Evolutionary conservation across 2,888 invertebrate species (phyloP), one percentile per base, ranked within the genome.

Genomic region (Epirrita christyi): DNA sequence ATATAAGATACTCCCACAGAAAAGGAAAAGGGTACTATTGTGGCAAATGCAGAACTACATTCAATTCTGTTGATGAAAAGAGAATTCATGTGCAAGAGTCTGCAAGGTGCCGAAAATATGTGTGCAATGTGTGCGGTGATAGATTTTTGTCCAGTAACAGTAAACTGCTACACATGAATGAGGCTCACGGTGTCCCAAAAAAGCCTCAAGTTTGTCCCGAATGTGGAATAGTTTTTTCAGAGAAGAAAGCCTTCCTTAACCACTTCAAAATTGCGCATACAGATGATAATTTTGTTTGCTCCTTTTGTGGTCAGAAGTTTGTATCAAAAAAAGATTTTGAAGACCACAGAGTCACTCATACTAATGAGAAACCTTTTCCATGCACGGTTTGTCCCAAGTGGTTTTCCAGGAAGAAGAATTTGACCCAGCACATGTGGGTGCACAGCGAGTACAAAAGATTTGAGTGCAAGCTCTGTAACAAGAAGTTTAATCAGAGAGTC

Each of bases 281-380:
- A 0, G 84, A 87, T 43, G 86, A 89, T 11, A 84, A 83, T 32
- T 86, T 72, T 13, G 73, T 81, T 0, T 91, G 91, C 55, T 77
- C 86, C 0, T 85, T 82, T 51, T 91, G 91, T 37, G 88, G 86
- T 0, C 70, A 81, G 43, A 89, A 88, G 45, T 90, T 87, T 50
- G 81, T 80, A 6, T 81, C 85, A 0, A 83, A 85, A 65, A 75
- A 79, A 15, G 77, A 72, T 34, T 68, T 87, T 6, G 82, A 85
- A 15, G 86, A 92, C 9, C 93, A 93, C 59, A 83, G 85, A 49
- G 89, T 93, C 4, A 88, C 89, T 0, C 94, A 94, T 63, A 93
- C 93, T 4, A 88, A 90, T 63, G 93, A 93, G 55, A 93, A 91
- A 50, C 72, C 86, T 0, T 92, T 86, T 40, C 82, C 86, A 0